These are phyloP conservation scores for Acanthacorydalis orientalis DNA, from an alignment of 2,888 invertebrate species.

Conservation along the genomic window DNA sequence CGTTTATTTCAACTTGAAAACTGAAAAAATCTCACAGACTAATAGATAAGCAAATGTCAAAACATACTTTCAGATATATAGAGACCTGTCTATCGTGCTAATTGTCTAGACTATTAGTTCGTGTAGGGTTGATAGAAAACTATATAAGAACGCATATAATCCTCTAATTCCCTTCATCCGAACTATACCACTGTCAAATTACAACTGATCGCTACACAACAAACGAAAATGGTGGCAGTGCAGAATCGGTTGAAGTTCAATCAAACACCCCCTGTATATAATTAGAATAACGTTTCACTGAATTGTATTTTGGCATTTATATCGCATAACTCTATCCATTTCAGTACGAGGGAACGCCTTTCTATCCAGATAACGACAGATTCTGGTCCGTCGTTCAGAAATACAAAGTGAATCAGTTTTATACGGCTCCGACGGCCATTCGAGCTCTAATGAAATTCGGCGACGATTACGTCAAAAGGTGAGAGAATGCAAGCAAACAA, in stretches of 20 bases:
- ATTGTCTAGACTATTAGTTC: too few species aligned
- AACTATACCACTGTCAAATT: too few species aligned
- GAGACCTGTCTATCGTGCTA: too few species aligned
- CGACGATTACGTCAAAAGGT: constrained; percentile 65
- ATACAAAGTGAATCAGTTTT: constrained; percentile 90
- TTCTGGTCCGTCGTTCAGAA: constrained; percentile 90
- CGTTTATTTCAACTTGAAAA: too few species aligned
- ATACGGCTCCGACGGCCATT: constrained; percentile 97
- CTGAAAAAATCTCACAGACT: too few species aligned
- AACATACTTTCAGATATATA: too few species aligned
- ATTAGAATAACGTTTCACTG: neutral
- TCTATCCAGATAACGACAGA: constrained; percentile 82
- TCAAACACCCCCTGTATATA: neutral
- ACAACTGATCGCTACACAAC: too few species aligned
- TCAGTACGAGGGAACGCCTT: constrained; percentile 93
- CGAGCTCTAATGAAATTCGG: constrained; percentile 91
- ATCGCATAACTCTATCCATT: constrained; percentile 14
- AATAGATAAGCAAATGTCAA: too few species aligned
- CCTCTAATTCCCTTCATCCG: too few species aligned
- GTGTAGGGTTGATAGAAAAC: too few species aligned
- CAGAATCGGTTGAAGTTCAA: neutral
- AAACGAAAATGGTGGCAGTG: neutral
- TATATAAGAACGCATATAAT: too few species aligned
- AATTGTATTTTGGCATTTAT: neutral
- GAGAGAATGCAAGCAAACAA: constrained; percentile 16